These are phyloP conservation scores for Carcina quercana DNA, from an alignment of 2,888 invertebrate species.

Conservation along the genomic window DNA sequence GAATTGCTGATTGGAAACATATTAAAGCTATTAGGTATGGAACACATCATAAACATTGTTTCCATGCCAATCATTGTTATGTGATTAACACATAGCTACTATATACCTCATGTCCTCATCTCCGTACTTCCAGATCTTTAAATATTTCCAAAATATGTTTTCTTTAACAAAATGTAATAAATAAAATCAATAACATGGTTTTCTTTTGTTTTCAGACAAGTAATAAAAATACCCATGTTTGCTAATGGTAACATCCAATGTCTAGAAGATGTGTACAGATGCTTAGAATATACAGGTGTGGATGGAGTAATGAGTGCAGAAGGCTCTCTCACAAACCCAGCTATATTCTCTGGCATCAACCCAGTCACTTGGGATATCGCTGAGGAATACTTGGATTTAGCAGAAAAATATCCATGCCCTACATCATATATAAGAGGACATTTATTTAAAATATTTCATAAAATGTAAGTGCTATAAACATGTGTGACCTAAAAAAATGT, in stretches of 20 bases:
- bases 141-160: too few relatives aligned
- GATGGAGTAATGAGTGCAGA: conserved; percentile 94
- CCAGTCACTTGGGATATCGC: conserved; percentile 95
- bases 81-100: too few relatives aligned
- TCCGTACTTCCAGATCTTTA: too few relatives aligned
- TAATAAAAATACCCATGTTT: conserved; percentile 93
- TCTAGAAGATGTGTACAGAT: conserved; percentile 88
- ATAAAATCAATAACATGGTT: too few relatives aligned
- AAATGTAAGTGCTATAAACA: conserved; percentile 91
- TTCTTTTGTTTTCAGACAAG: conserved; percentile 74
- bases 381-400: conserved; percentile 88
- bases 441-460: conserved; percentile 96
- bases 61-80: too few relatives aligned
- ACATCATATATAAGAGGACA: conserved; percentile 94
- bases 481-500: too few relatives aligned
- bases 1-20: conserved; percentile 94
- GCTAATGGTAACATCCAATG: conserved; percentile 99
- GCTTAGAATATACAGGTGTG: conserved; percentile 89
- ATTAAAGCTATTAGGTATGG: conserved; percentile 92
- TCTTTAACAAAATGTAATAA: too few relatives aligned
- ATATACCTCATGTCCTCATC: too few relatives aligned
- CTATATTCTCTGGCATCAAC: conserved; percentile 84
- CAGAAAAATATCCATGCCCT: conserved; percentile 89
- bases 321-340: conserved; percentile 98
- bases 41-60: too few relatives aligned